Percentiles rank a stretch among this genome's conserved stretches.
Conservation (phyloP, 2,888 invertebrate genomes). For the Oligia latruncula region DNA sequence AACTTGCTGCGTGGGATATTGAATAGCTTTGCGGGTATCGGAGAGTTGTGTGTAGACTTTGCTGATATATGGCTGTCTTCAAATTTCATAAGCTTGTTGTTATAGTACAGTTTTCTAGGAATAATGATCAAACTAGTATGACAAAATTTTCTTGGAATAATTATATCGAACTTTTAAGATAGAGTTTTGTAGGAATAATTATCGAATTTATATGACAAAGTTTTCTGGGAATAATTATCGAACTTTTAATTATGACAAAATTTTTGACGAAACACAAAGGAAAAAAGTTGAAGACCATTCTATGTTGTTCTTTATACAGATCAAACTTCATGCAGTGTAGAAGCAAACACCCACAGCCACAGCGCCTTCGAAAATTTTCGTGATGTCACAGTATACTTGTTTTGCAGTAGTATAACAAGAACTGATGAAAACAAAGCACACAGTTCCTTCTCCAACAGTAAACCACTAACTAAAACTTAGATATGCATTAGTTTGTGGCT, state of each 20-base stretch:
- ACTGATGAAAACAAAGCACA: too few species aligned
- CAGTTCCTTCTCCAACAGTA: too few species aligned
- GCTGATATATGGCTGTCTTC: background rate
- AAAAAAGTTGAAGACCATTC: background rate
- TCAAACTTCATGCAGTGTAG: background rate
- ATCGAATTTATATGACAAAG: too few species aligned
- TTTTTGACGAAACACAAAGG: background rate
- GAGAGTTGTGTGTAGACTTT: background rate
- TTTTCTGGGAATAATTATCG: too few species aligned
- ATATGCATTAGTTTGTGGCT: too few species aligned
- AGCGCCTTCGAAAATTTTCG: background rate
- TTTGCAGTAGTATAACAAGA: background rate
- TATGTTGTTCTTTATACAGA: background rate
- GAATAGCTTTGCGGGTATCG: slow-evolving; percentile 52
- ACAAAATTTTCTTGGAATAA: too few species aligned
- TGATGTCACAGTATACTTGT: background rate
- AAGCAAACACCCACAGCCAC: rapidly evolving
- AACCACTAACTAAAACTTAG: too few species aligned
- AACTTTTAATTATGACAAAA: too few species aligned
- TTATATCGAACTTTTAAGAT: too few species aligned
- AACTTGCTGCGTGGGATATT: slow-evolving; percentile 65
- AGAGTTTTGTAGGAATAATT: too few species aligned
- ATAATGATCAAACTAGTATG: background rate
- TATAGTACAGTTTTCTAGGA: background rate
- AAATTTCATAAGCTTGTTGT: background rate